phyloP scores from a whole-genome alignment of 2,113 vertebrate species.

The Bubo scandiacus region DNA sequence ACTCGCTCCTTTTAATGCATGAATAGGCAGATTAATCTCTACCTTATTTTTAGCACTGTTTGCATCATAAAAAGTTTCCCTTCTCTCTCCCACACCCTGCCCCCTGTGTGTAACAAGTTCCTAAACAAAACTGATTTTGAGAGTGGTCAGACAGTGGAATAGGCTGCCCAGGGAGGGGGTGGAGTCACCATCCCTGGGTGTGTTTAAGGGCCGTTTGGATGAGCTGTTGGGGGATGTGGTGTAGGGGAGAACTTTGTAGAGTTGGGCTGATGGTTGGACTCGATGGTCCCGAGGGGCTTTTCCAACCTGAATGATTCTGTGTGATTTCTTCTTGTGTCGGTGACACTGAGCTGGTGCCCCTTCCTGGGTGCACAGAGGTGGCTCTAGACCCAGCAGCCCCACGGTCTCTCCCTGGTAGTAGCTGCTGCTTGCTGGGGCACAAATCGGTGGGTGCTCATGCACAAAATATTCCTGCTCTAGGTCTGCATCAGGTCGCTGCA shows the following conservation, averaged over 20 bases:
- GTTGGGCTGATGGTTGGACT: too few relatives aligned
- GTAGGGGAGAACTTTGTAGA: too few relatives aligned
- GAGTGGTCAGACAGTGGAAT: too few relatives aligned
- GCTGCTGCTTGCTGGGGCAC: neutral
- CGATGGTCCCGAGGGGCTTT: too few relatives aligned
- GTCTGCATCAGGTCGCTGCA: fast-evolving
- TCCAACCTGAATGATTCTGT: too few relatives aligned
- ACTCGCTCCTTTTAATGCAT: neutral
- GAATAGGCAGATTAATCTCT: neutral
- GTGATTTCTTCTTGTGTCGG: neutral
- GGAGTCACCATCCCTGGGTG: too few relatives aligned
- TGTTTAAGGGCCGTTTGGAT: too few relatives aligned
- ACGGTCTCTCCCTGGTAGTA: neutral
- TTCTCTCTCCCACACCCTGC: neutral
- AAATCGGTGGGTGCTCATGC: neutral
- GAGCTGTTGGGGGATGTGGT: too few relatives aligned
- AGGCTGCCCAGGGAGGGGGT: too few relatives aligned
- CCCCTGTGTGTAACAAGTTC: neutral
- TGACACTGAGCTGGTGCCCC: neutral
- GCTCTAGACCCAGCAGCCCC: neutral
- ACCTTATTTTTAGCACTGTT: neutral
- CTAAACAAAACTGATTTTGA: neutral
- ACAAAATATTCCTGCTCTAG: neutral
- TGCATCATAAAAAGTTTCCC: neutral
- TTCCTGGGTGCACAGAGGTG: neutral